Percentiles rank a stretch among this genome's conserved stretches.
These are phyloP conservation scores for Ptiloglossa arizonensis DNA, from an alignment of 1,140 invertebrate genomes.

Conservation along the genomic window DNA sequence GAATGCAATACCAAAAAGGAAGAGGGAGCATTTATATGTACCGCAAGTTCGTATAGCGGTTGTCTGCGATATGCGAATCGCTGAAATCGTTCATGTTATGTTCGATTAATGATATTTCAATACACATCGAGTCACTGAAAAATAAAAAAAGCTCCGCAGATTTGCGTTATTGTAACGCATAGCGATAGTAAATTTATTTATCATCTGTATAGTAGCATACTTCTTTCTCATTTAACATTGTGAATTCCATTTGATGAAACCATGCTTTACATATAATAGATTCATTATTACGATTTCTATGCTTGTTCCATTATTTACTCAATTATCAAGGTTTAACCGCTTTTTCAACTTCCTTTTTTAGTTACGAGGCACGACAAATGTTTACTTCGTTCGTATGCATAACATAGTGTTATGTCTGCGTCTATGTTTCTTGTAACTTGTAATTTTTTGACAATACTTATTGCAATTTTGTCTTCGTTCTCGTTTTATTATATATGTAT, in stretches of 20 bases:
- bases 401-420: too few relatives aligned
- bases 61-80: neutral
- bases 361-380: too few relatives aligned
- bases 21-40: neutral
- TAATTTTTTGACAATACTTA: too few relatives aligned
- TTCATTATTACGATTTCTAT: neutral
- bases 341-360: neutral
- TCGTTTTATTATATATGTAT: too few relatives aligned
- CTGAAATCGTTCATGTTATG: neutral
- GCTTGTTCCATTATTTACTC: neutral
- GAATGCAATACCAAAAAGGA: neutral
- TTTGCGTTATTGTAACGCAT: conserved; percentile 4
- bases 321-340: neutral
- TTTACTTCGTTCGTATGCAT: too few relatives aligned
- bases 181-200: conserved; percentile 2
- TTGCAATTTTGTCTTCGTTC: too few relatives aligned
- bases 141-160: neutral
- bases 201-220: neutral
- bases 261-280: neutral
- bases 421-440: too few relatives aligned
- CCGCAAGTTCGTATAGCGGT: neutral
- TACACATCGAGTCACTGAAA: neutral
- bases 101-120: neutral
- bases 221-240: neutral
- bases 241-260: neutral